Base-by-base conservation (phyloP, 2,797 vertebrate species). In the Darevskia mixta region DNA sequence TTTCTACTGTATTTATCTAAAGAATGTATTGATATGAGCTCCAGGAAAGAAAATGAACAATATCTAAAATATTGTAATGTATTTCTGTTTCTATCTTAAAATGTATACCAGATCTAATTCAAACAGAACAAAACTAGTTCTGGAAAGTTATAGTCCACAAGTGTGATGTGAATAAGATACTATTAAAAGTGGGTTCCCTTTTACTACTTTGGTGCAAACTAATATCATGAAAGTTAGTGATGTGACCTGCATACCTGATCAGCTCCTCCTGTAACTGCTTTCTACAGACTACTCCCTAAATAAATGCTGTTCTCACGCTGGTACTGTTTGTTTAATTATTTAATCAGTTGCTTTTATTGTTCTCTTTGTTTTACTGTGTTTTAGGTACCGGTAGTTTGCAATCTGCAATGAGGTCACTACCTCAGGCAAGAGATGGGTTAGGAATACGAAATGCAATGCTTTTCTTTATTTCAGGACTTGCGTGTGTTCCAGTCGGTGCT, bases 11-110 rank as follows among this genome's bases (percentile, higher is more conserved):
- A 0, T 72, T 88, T 7, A 25, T 38, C 43, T 86, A 72, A 90
- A 88, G 32, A 83, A 85, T 76, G 85, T 5, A n/a, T 78, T 86
- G 85, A 73, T 8, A 67, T 3, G 9, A 41, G 49, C 66, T 85
- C 38, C 38, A 66, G 61, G 58, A 85, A 85, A 25, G 17, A 77
- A 77, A 85, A 66, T 61, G 20, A 67, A 3, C n/a, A 77, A 13
- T 9, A 66, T 64, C n/a, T 84, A 75, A 20, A 84, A 58, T 25
- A 76, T 11, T 8, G n/a, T 29, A 43, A 76, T 43, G 3, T 43
- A n/a, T 35, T 61, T 64, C 38, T 29, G 13, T 13, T n/a, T 73
- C 55, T 25, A 72, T 83, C 45, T 83, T 27, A 35, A 55, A 55
- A 35, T 67, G 79, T 41, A 64, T 73, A 75, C 32, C 69, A 38